These are phyloP conservation scores for Tympanuchus pallidicinctus DNA, from an alignment of 2,113 vertebrate genomes.

Conservation along the genomic window DNA sequence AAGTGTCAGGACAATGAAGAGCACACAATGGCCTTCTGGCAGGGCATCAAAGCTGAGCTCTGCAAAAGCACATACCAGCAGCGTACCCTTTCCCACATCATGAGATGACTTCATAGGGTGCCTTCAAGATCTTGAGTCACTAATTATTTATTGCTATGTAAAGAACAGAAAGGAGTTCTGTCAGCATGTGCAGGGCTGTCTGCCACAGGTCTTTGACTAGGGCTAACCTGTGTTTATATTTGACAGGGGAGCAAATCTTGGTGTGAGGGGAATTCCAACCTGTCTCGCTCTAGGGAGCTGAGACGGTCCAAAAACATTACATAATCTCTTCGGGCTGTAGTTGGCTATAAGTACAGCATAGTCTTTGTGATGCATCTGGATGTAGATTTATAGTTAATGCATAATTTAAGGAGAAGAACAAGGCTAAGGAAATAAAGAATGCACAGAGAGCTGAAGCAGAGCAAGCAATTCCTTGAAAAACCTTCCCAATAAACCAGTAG, in stretches of 20 bases:
- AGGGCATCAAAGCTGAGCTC: neutral
- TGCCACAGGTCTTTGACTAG: neutral
- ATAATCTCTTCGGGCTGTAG: neutral
- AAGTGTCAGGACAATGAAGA: neutral
- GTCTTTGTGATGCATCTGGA: constrained; percentile 20
- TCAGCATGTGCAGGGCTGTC: neutral
- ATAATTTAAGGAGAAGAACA: neutral
- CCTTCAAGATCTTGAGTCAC: neutral
- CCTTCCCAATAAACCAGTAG: neutral
- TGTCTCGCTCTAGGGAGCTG: constrained; percentile 1
- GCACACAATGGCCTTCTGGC: rapidly evolving
- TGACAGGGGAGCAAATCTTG: neutral
- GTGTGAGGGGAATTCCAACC: neutral
- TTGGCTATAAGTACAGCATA: neutral
- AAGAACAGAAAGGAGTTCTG: neutral
- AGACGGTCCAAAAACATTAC: constrained; percentile 55
- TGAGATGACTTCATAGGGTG: neutral
- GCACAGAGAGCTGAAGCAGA: neutral
- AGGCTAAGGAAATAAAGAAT: constrained; percentile 42
- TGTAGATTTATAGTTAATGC: constrained; percentile 43
- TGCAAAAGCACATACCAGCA: neutral
- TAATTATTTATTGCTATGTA: neutral
- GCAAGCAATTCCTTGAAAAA: neutral
- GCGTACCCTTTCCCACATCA: neutral
- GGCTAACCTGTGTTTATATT: neutral